A percentile compares a stretch with the other conserved stretches of the same genome.
Conservation (phyloP, 2,797 vertebrate genomes). For the Acrocephalus scirpaceus region DNA sequence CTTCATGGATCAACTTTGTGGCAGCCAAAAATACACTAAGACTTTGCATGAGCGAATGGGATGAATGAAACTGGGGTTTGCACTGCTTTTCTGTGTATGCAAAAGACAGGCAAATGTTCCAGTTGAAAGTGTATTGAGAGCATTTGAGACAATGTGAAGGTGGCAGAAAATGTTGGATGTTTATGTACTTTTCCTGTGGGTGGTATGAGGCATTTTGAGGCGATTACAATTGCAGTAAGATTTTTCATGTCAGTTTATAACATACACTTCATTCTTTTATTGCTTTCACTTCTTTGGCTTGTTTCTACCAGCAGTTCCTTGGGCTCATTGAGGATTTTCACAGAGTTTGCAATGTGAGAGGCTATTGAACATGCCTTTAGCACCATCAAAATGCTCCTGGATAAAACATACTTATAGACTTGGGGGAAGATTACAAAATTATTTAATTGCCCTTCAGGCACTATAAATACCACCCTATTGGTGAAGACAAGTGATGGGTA, state of each 20-base stretch:
- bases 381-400: neutral
- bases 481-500: neutral
- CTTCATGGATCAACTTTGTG: neutral
- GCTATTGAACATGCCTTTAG: neutral
- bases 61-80: neutral
- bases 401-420: neutral
- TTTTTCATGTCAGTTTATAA: neutral
- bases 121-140: neutral
- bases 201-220: neutral
- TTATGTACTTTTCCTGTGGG: neutral
- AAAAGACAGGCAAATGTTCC: neutral
- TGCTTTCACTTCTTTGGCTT: neutral
- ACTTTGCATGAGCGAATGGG: neutral
- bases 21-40: neutral
- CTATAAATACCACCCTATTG: neutral
- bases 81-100: neutral
- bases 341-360: neutral
- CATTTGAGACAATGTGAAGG: neutral
- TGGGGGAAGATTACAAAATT: neutral
- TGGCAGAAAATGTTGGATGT: neutral
- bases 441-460: neutral
- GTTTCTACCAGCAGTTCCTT: accelerated
- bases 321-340: neutral
- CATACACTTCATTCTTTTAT: neutral
- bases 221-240: neutral